Percentiles rank a stretch among this genome's conserved stretches.
Evolutionary conservation across 2,113 vertebrate genomes (phyloP).

Genomic region (Corythaeola cristata): DNA sequence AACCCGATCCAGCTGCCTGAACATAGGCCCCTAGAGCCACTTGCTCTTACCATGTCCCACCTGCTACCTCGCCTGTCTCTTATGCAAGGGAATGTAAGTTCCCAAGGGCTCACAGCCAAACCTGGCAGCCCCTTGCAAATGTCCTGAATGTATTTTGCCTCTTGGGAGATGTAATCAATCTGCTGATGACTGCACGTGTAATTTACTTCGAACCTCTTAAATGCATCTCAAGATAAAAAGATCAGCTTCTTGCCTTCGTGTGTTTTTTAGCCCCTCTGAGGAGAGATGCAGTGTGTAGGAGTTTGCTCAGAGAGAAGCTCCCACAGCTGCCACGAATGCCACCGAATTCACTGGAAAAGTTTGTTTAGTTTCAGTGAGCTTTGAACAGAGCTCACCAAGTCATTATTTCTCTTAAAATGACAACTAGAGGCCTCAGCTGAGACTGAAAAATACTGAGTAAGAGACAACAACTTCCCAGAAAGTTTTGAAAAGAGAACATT

Average conservation of each 20-base stretch:
- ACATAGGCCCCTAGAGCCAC: not conserved
- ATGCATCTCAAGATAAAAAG: not conserved
- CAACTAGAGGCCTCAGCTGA: not conserved
- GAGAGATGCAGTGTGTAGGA: not conserved
- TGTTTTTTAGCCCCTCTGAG: not conserved
- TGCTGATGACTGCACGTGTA: not conserved
- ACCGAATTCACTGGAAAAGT: not conserved
- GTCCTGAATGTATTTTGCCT: not conserved
- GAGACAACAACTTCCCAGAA: not conserved
- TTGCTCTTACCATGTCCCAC: not conserved
- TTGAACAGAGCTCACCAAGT: not conserved
- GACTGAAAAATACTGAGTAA: not conserved
- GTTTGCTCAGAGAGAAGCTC: not conserved
- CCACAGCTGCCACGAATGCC: not conserved
- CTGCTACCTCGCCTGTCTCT: not conserved
- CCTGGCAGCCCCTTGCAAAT: not conserved
- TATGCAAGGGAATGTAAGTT: fast-evolving
- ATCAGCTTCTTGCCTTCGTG: not conserved
- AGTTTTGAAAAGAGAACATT: not conserved
- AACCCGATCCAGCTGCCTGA: not conserved
- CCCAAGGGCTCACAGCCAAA: not conserved
- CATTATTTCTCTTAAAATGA: not conserved
- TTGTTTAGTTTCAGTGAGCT: not conserved
- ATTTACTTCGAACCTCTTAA: not conserved
- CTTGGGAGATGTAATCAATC: not conserved